phyloP scores from a whole-genome alignment of 2,888 invertebrate species.

The Hirtodrosophila duncani region DNA sequence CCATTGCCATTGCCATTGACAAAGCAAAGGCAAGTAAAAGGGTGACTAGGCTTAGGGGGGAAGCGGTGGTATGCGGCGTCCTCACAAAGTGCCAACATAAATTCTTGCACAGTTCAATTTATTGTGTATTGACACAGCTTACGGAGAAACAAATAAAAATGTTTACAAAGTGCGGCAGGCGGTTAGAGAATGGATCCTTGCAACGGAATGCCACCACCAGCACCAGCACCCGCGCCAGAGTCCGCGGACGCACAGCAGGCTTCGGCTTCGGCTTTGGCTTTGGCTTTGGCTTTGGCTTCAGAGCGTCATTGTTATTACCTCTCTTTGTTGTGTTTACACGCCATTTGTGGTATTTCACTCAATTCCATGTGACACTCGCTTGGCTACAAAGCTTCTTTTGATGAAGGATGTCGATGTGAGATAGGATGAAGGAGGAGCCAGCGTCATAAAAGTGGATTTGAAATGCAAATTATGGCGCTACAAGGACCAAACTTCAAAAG shows the following conservation, averaged over 20 bases:
- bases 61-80: slow-evolving; percentile 25
- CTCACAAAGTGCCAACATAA: slow-evolving; percentile 62
- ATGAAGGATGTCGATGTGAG: slow-evolving; percentile 11
- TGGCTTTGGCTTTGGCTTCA: too few species aligned
- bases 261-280: too few species aligned
- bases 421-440: slow-evolving; percentile 5
- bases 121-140: slow-evolving; percentile 65
- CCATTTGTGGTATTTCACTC: slow-evolving; percentile 66
- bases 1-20: background rate
- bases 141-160: slow-evolving; percentile 58
- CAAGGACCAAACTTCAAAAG: slow-evolving; percentile 50
- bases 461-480: slow-evolving; percentile 58
- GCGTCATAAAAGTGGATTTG: slow-evolving; percentile 52
- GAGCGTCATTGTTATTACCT: slow-evolving; percentile 64
- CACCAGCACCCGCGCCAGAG: slow-evolving; percentile 1
- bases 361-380: slow-evolving; percentile 34
- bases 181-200: slow-evolving; percentile 14
- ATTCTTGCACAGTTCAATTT: slow-evolving; percentile 68
- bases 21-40: background rate
- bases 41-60: background rate
- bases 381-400: slow-evolving; percentile 17
- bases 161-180: slow-evolving; percentile 52
- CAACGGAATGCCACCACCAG: slow-evolving; percentile 26
- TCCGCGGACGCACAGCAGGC: slow-evolving; percentile 27
- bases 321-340: slow-evolving; percentile 70